phyloP scores from a whole-genome alignment of 2,113 vertebrate genomes.

The Mormoops blainvillei region DNA sequence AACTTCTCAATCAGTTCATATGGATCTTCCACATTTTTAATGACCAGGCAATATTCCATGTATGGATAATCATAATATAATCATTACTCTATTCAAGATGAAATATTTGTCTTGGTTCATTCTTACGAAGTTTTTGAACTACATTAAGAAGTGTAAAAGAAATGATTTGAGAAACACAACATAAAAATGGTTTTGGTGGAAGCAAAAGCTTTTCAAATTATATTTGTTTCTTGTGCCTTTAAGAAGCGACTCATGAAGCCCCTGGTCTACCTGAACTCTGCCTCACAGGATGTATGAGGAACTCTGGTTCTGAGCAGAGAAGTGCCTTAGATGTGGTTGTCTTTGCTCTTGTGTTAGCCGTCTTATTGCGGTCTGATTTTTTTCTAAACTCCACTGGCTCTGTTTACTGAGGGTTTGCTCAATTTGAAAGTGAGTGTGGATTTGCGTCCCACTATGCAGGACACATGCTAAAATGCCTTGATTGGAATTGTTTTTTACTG shows the following conservation, averaged over 20 bases:
- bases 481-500: background rate
- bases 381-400: background rate
- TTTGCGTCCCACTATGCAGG: background rate
- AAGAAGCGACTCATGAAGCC: background rate
- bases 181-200: background rate
- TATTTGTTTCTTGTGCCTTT: background rate
- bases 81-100: background rate
- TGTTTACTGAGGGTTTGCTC: background rate
- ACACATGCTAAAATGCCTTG: background rate
- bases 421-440: background rate
- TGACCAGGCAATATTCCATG: background rate
- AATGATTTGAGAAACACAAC: background rate
- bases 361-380: background rate
- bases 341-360: background rate
- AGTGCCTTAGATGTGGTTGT: background rate
- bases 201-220: background rate
- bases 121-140: background rate
- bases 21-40: background rate
- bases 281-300: background rate
- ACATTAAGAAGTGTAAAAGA: background rate
- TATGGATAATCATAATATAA: background rate
- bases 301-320: background rate
- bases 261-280: background rate
- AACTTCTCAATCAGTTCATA: background rate
- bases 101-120: background rate